These are phyloP conservation scores for Rhopalosiphum maidis DNA, from an alignment of 1,140 invertebrate species.

Conservation along the genomic window DNA sequence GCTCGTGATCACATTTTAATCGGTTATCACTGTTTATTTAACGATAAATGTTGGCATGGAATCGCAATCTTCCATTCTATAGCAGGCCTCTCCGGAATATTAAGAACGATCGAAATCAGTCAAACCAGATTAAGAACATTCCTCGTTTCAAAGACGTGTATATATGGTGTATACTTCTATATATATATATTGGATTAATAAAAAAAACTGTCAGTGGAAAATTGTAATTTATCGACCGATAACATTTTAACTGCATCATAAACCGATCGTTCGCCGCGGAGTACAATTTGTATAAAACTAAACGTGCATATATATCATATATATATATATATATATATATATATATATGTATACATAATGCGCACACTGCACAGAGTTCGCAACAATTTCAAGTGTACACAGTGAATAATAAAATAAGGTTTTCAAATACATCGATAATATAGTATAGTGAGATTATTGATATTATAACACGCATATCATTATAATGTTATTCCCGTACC, in stretches of 20 bases:
- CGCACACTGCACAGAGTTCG: not conserved
- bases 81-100: not conserved
- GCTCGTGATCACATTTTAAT: conserved; percentile 23
- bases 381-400: not conserved
- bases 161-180: not conserved
- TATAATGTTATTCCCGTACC: not conserved
- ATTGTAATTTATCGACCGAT: conserved; percentile 21
- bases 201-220: not conserved
- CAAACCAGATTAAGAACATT: not conserved
- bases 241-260: not conserved
- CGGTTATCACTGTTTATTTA: conserved; percentile 11
- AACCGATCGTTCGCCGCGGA: not conserved
- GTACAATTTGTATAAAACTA: not conserved
- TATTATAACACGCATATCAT: not conserved
- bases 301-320: not conserved
- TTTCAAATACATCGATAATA: not conserved
- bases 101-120: not conserved
- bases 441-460: not conserved
- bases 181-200: not conserved
- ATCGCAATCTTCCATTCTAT: not conserved
- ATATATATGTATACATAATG: not conserved
- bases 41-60: not conserved
- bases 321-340: too few species aligned
- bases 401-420: not conserved
- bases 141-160: not conserved